Evolutionary conservation across 2,113 vertebrate genomes (phyloP), one percentile per base, ranked within the genome.

Genomic region (Anser cygnoides): DNA sequence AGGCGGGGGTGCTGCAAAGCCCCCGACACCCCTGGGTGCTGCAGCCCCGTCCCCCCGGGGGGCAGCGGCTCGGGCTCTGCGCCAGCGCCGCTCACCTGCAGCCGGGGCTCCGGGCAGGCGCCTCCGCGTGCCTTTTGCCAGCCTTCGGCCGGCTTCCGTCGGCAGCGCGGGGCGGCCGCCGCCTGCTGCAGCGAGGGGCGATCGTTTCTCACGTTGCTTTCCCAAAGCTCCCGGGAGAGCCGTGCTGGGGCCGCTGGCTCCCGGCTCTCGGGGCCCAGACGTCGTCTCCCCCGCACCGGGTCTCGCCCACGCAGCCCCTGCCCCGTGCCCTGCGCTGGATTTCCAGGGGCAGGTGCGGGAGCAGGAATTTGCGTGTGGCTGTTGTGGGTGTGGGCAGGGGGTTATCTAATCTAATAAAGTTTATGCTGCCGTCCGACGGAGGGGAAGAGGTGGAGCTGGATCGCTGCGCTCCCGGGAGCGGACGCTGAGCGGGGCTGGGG

Each of bases 241-340:
- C 7, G 19, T 11, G 39, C 19, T 1, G 41, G 4, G 10, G 44
- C 14, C 12, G n/a, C 6, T 46, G 46, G 46, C 46, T 49, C 46
- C 20, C 20, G 21, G 46, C 46, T 21, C 46, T 21, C 46, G 19
- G 50, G 23, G 50, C 22, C 50, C 22, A 25, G 23, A 13, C 23
- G 23, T 13, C 12, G 50, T 13, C 50, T 13, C 49, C 49, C 49
- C 22, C 9, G 49, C 11, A 16, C 17, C 44, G 44, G 44, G 46
- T 49, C 19, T 19, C 5, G 12, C 17, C 25, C 17, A 44, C 44
- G 23, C 49, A 46, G 9, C 68, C 19, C 6, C 52, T 11, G 26
- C 23, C 18, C 6, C 8, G 16, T 61, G 19, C 2, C 46, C 50
- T 29, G 15, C 0, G 13, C 9, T 28, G 15, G 3, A 0, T 1